Evolutionary conservation across 2,888 invertebrate genomes (phyloP).

Genomic region (Chorisops tibialis): DNA sequence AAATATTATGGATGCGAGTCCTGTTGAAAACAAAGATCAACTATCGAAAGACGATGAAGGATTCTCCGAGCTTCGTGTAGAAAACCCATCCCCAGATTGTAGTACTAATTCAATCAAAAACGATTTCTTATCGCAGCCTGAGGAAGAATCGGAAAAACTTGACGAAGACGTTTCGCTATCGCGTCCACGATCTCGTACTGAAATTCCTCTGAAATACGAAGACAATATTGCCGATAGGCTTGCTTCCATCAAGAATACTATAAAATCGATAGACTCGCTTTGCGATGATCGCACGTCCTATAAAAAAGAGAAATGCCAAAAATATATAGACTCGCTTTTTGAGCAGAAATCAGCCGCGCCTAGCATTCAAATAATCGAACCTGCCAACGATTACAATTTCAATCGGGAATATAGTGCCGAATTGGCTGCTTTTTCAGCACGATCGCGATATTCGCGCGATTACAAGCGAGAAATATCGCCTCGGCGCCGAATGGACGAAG

Average conservation of each 20-base stretch:
- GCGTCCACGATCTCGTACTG: constrained; percentile 5
- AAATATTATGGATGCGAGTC: constrained; percentile 44
- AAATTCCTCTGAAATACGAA: constrained; percentile 37
- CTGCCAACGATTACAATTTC: constrained; percentile 22
- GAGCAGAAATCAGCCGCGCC: constrained; percentile 14
- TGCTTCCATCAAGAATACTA: constrained; percentile 51
- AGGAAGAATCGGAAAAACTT: not conserved
- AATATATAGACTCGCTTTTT: constrained; percentile 49
- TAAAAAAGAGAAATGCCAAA: constrained; percentile 46
- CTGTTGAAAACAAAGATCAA: too few species aligned
- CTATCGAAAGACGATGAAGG: too few species aligned
- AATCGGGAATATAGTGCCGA: constrained; percentile 8
- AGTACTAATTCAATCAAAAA: too few species aligned
- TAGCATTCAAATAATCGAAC: constrained; percentile 29
- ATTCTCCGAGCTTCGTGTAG: too few species aligned
- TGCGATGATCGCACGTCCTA: constrained; percentile 48
- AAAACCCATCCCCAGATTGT: too few species aligned
- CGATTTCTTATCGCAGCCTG: too few species aligned
- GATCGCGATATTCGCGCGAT: constrained; percentile 36
- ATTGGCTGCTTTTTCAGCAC: not conserved
- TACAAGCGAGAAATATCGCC: constrained; percentile 48
- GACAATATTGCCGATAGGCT: constrained; percentile 51
- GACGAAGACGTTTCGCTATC: not conserved
- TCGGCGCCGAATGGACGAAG: constrained; percentile 44
- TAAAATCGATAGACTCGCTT: constrained; percentile 51